These are phyloP conservation scores for Phoeniculus purpureus DNA, from an alignment of 2,797 vertebrate species.

Conservation along the genomic window DNA sequence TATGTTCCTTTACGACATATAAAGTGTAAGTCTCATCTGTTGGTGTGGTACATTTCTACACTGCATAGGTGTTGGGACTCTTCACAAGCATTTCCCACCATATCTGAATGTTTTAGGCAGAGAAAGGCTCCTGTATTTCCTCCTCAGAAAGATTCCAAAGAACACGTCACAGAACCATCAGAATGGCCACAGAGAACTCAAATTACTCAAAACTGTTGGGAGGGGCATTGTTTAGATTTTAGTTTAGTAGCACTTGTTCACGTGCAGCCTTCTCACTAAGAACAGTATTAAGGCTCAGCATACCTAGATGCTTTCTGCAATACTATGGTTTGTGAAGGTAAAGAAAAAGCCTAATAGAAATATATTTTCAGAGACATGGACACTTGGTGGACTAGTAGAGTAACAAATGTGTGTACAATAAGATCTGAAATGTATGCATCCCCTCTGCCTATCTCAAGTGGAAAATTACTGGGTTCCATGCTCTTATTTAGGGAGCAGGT, in stretches of 20 bases:
- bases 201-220: neutral
- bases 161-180: neutral
- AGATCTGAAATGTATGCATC: neutral
- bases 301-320: neutral
- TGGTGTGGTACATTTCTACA: neutral
- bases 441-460: neutral
- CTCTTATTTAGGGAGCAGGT: neutral
- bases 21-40: neutral
- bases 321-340: neutral
- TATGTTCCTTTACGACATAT: rapidly evolving
- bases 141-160: neutral
- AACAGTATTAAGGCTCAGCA: neutral
- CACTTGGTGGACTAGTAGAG: neutral
- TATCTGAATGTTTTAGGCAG: neutral
- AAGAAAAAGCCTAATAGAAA: neutral
- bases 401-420: neutral
- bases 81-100: neutral
- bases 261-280: neutral
- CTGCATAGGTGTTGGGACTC: neutral
- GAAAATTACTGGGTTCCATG: neutral
- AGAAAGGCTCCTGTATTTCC: neutral
- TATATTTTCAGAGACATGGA: neutral
- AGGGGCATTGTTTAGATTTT: too few relatives aligned
- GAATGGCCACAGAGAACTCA: neutral
- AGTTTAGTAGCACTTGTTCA: neutral